Percentiles rank a stretch among this genome's conserved stretches.
phyloP scores from a whole-genome alignment of 2,888 invertebrate genomes.

The Cepaea hortensis region DNA sequence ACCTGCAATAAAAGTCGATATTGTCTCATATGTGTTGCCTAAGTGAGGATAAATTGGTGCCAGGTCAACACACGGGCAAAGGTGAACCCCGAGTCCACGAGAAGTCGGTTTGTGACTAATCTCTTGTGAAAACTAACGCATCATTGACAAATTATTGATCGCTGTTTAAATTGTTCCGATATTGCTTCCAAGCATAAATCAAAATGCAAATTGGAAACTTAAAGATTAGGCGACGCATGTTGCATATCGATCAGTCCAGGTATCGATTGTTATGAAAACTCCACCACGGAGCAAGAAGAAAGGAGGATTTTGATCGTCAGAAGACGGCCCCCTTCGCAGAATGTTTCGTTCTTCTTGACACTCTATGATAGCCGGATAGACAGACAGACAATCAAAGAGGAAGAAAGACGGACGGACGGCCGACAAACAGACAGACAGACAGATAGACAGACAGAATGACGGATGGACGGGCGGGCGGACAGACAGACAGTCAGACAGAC shows the following conservation, averaged over 20 bases:
- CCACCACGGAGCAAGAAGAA: no score
- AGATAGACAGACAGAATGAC: conserved; percentile 22
- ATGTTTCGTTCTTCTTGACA: no score
- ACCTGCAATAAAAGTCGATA: no score
- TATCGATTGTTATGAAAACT: conserved; percentile 21
- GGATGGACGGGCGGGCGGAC: not conserved
- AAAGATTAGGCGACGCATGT: not conserved
- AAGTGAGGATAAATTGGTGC: no score
- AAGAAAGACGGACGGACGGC: not conserved
- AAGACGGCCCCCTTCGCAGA: no score
- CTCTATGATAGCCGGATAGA: no score
- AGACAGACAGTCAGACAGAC: not conserved
- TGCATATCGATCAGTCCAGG: conserved; percentile 15
- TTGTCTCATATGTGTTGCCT: no score
- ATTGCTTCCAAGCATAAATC: not conserved
- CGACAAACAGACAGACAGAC: conserved; percentile 1
- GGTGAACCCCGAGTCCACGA: no score
- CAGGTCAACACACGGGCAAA: no score
- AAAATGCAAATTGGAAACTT: not conserved
- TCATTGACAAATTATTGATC: not conserved
- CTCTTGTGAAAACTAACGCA: not conserved
- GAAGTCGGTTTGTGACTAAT: no score
- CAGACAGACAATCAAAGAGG: no score
- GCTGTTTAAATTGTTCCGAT: not conserved
- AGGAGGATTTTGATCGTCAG: no score